Evolutionary conservation across 2,888 invertebrate species (phyloP), one percentile per base, ranked within the genome.

Genomic region (Erebia palarica): DNA sequence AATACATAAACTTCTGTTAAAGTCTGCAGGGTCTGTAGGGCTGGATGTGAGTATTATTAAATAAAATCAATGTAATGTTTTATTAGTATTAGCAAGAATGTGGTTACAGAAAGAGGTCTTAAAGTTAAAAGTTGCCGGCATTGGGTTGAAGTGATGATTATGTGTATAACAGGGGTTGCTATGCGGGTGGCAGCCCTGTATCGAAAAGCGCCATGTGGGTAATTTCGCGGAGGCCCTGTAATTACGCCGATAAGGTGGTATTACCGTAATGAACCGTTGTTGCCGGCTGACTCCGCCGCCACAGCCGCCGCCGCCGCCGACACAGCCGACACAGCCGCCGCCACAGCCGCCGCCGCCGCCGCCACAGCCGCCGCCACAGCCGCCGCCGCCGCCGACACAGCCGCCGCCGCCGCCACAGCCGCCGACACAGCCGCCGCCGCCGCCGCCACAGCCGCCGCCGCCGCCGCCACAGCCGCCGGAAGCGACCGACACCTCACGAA

Each of bases 231-330:
- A 70, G 70, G 72, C 67, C 73, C 64, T 66, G 76, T 80, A 80
- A 82, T 82, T 80, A 79, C 59, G 65, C 68, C 80, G 82, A 81
- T 78, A 80, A 79, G 78, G 77, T 76, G 77, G 77, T 78, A 78
- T 79, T 79, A 78, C 74, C 63, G 75, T 78, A 80, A 81, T 79
- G 78, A 79, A 76, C 65, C 70, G 74, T 76, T 76, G 79, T 69
- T 61, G 55, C 66, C 68, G 57, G 27, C 51, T 14, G 13, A 1
- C 1, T 11, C 18, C 58, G 27, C 2, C 18, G 36, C 5, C 36
- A 3, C 68, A 47, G 27, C 51, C n/a, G 13, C 21, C 58, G 71
- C 51, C 13, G 13, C 8, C 1, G 71, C 36, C 65, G 59, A 65
- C 68, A 36, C 66, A n/a, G n/a, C n/a, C n/a, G n/a, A n/a, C n/a